These are phyloP conservation scores for Meiosimyza decipiens DNA, from an alignment of 2,888 invertebrate species.

Conservation along the genomic window DNA sequence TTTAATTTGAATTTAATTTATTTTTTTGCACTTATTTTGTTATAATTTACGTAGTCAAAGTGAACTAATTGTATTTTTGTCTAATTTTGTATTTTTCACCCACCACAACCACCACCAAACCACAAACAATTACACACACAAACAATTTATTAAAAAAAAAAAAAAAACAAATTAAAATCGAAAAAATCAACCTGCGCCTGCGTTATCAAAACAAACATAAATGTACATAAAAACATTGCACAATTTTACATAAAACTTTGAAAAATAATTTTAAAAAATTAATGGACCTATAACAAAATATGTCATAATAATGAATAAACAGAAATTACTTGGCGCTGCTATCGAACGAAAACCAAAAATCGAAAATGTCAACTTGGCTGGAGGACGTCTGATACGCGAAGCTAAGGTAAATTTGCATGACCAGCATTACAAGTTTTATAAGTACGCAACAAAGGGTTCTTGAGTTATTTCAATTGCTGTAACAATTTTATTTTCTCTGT, in stretches of 20 bases:
- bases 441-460: not conserved
- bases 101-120: conserved; percentile 46
- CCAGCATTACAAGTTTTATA: not conserved
- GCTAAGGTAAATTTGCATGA: conserved; percentile 83
- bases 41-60: conserved; percentile 42
- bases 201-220: conserved; percentile 46
- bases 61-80: conserved; percentile 64
- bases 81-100: conserved; percentile 65
- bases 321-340: conserved; percentile 93
- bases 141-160: conserved; percentile 43
- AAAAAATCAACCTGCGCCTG: conserved; percentile 38
- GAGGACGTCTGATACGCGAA: conserved; percentile 95
- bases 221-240: conserved; percentile 43
- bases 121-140: conserved; percentile 51
- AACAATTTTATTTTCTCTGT: no score
- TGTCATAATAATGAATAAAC: conserved; percentile 38
- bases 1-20: conserved; percentile 42
- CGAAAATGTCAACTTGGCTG: conserved; percentile 94
- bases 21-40: conserved; percentile 47
- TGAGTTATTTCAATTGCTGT: not conserved
- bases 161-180: conserved; percentile 48
- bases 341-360: conserved; percentile 94
- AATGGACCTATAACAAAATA: conserved; percentile 35
- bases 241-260: conserved; percentile 15
- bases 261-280: conserved; percentile 26